phyloP scores from a whole-genome alignment of 2,797 vertebrate genomes.

The Momotus momota region DNA sequence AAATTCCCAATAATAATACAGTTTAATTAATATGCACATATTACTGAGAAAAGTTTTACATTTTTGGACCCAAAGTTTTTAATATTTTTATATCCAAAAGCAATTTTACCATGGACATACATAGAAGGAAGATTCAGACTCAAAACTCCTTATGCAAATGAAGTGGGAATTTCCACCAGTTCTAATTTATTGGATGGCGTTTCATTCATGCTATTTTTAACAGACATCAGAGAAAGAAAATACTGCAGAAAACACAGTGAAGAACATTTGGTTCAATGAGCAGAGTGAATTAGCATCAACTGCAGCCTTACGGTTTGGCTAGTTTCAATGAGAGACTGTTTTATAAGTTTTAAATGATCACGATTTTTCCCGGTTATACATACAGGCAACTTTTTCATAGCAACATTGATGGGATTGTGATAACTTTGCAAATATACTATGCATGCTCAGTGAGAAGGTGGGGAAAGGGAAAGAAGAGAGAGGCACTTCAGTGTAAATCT shows the following conservation, averaged over 20 bases:
- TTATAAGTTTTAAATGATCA: not conserved
- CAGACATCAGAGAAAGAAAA: conserved; percentile 6
- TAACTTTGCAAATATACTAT: not conserved
- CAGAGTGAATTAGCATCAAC: not conserved
- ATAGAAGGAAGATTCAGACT: not conserved
- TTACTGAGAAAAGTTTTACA: not conserved
- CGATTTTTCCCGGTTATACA: not conserved
- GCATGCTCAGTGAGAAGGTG: not conserved
- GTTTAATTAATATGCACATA: not conserved
- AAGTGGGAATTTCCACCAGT: conserved; percentile 14
- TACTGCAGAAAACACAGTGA: conserved; percentile 18
- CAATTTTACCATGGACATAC: not conserved
- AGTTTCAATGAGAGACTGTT: not conserved
- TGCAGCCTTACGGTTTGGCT: not conserved
- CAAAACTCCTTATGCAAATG: not conserved
- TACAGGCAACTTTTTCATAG: not conserved
- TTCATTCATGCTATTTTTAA: conserved; percentile 41
- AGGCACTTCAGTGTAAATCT: not conserved
- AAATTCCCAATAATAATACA: not conserved
- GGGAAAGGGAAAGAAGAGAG: not conserved
- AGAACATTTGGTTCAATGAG: conserved; percentile 20
- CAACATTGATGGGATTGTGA: not conserved
- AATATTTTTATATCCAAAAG: not conserved
- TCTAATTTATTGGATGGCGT: not conserved
- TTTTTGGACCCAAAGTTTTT: not conserved